Evolutionary conservation across 2,888 invertebrate genomes (phyloP), one percentile per base, ranked within the genome.

Genomic region (Netelia fuscicornis): DNA sequence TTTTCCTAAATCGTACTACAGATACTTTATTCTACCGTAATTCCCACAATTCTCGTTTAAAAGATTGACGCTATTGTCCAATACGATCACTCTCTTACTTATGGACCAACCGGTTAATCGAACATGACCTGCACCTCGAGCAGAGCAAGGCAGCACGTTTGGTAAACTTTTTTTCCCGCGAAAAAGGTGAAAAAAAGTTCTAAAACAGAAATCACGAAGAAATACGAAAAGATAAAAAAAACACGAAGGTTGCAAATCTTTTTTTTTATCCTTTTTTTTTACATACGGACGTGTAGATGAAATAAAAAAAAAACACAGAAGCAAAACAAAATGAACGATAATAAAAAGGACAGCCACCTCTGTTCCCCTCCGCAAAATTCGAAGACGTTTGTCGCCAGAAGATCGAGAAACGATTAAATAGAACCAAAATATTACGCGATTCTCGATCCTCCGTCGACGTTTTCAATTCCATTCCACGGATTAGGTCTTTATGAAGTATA

Each of bases 111-210:
- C 87, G 87, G 87, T 88, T 88, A 87, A 87, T 86, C 86, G 87
- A 88, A 88, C 87, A 88, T 88, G 87, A 88, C 86, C 86, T 87
- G 87, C 87, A 87, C 87, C 87, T 87, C 87, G 86, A 87, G 86
- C 82, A 86, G 87, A 87, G 87, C 87, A 87, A 87, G 87, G 87
- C 87, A 86, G 87, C 87, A 87, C 87, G 87, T 86, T 86, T 84
- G 84, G 83, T 85, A 75, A 84, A 84, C 81, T 83, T 78, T 65
- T 83, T 77, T 64, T 76, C 60, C 54, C 64, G 58, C 52, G 30
- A 68, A 67, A 60, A 60, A 81, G 62, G 17, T 13, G 52, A 72
- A 52, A 58, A 56, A 20, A 72, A 58, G 54, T 62, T 68, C 25
- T n/a, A 71, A 83, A 52, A 54, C 6, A 42, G 37, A 81, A 77